These are phyloP conservation scores for Leucoraja ocellata DNA, from an alignment of 2,797 vertebrate species.

Conservation along the genomic window DNA sequence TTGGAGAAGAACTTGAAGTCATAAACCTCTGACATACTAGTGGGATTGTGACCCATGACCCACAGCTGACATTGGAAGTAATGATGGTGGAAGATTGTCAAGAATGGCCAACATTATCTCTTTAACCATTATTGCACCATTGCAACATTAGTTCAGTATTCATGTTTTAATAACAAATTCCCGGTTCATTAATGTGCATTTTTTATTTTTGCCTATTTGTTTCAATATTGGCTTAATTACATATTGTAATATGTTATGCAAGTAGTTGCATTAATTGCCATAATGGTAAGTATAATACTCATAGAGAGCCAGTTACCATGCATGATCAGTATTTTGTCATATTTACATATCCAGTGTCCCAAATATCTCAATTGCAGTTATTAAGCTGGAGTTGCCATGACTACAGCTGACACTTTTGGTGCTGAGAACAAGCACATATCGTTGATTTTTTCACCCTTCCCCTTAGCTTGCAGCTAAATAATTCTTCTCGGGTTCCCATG, in stretches of 20 bases:
- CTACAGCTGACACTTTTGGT: constrained; percentile 7
- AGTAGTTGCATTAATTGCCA: not conserved
- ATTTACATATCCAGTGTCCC: not conserved
- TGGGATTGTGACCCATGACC: no score
- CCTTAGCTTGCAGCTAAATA: not conserved
- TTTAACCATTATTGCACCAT: not conserved
- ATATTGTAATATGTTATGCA: not conserved
- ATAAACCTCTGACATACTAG: no score
- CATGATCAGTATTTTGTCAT: not conserved
- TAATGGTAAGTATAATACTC: not conserved
- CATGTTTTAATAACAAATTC: not conserved
- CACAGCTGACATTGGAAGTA: not conserved
- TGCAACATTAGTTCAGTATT: not conserved
- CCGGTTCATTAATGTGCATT: not conserved
- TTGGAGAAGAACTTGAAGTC: no score
- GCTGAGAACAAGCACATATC: not conserved
- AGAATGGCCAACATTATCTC: not conserved
- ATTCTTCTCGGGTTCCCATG: not conserved
- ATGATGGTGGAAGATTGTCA: not conserved
- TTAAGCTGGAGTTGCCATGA: not conserved
- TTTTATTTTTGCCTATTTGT: not conserved
- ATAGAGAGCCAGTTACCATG: not conserved
- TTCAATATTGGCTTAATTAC: not conserved
- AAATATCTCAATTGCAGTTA: constrained; percentile 10
- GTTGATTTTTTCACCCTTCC: constrained; percentile 15